phyloP scores from a whole-genome alignment of 2,113 vertebrate species.

The Microcebus lehilahytsara region DNA sequence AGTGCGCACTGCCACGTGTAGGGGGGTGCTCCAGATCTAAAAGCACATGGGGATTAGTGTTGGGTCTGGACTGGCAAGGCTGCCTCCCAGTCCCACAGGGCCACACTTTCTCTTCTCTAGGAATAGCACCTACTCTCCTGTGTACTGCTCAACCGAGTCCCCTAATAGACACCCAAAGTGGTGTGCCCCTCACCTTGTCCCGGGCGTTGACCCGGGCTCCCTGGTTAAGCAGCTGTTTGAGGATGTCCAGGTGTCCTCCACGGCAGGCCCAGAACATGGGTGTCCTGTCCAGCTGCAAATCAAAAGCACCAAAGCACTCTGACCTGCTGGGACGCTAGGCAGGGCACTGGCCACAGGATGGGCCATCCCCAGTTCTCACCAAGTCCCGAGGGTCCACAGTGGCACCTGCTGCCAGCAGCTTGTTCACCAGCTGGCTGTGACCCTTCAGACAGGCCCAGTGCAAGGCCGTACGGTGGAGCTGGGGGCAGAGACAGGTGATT shows the following conservation, averaged over 20 bases:
- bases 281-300: conserved; percentile 75
- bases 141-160: background rate
- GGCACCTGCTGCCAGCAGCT: conserved; percentile 68
- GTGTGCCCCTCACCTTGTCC: conserved; percentile 74
- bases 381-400: conserved; percentile 59
- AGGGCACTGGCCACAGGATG: accelerated
- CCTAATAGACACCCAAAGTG: background rate
- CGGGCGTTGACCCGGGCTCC: conserved; percentile 70
- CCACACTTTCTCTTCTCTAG: background rate
- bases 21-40: conserved; percentile 79
- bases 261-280: conserved; percentile 81
- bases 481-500: background rate
- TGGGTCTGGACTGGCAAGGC: background rate
- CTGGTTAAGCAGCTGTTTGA: conserved; percentile 71
- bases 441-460: conserved; percentile 78
- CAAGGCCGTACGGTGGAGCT: conserved; percentile 73
- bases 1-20: conserved; percentile 72
- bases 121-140: accelerated
- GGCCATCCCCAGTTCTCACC: conserved; percentile 55
- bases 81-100: background rate
- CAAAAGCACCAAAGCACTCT: background rate
- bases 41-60: accelerated
- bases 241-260: conserved; percentile 75
- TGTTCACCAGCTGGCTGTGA: conserved; percentile 65
- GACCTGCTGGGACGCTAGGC: accelerated